Base-by-base conservation (phyloP, 30 jellyfish, hydroid and myxozoan genomes). In the Cassiopea xamachana region DNA sequence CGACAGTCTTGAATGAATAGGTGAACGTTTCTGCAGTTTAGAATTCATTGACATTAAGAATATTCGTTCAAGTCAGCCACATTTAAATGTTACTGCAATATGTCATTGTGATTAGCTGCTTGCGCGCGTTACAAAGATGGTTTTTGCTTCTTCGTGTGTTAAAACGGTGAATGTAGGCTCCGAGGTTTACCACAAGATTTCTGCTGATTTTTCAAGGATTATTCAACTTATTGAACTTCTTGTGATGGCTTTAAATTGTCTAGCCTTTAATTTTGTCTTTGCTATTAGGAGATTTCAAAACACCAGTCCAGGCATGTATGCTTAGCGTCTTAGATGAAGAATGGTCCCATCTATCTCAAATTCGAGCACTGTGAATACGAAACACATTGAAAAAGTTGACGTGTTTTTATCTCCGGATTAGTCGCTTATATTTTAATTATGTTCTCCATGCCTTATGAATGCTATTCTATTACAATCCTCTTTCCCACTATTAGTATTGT, bases 211-310 rank as follows among this genome's bases (percentile, higher is more conserved):
- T 71, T 16, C 80, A 43, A 71, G 80, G 80, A 71, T 71, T 71
- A 71, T 10, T 19, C 2, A 16, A 19, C 15, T 71, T 71, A 71
- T 71, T 43, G 50, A 71, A 71, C 80, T 71, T 27, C 58, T 71
- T 71, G 80, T 71, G 80, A 43, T 71, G 80, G 80, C 27, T 71
- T 71, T 71, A 19, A 71, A 19, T 71, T 43, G 80, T 71, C 80
- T 71, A 71, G 80, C 80, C 80, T 43, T 43, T 71, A 71, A 71
- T 71, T 71, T 71, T 71, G 55, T 71, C 80, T 71, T 71, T 71
- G 80, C 80, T 6, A 71, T 71, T 71, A 71, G 80, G n/a, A 71
- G 80, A 71, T 71, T 43, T 71, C 58, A 14, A 71, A 71, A 71
- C 80, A 71, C 80, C 58, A 16, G 51, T 71, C 80, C 47, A 71